Conservation (phyloP, 1,140 invertebrate species). For the Ceratitis capitata region DNA sequence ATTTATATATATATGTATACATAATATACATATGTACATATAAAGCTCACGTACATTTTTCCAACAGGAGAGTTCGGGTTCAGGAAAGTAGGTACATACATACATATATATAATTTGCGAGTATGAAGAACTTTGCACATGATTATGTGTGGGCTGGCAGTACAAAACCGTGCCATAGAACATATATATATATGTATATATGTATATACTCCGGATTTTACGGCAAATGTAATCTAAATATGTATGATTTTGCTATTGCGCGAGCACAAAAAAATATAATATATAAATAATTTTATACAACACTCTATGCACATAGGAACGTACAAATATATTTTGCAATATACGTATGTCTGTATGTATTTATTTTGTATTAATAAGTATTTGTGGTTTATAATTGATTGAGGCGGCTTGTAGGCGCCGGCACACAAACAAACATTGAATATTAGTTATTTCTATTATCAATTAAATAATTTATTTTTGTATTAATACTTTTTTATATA, state of each 20-base stretch:
- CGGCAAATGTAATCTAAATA: not conserved
- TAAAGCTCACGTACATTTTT: not conserved
- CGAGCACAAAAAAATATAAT: not conserved
- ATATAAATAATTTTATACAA: not conserved
- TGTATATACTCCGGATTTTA: too few relatives aligned
- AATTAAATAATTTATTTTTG: not conserved
- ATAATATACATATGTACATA: too few relatives aligned
- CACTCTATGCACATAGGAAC: not conserved
- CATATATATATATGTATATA: too few relatives aligned
- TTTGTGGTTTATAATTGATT: constrained; percentile 36
- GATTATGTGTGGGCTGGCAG: constrained; percentile 23
- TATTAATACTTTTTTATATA: too few relatives aligned
- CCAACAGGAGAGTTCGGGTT: not conserved
- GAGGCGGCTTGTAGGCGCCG: constrained; percentile 20
- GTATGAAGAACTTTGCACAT: not conserved
- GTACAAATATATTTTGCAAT: not conserved
- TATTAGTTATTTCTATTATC: not conserved
- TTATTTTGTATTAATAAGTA: constrained; percentile 10
- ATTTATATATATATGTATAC: not conserved
- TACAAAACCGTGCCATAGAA: not conserved
- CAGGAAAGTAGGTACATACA: too few relatives aligned
- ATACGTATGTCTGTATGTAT: not conserved
- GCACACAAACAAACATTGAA: not conserved
- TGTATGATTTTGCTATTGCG: constrained; percentile 11
- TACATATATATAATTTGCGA: too few relatives aligned